A percentile compares a stretch with the other conserved stretches of the same genome.
phyloP scores from a whole-genome alignment of 2,797 vertebrate genomes.

The Gambusia yucatana region DNA sequence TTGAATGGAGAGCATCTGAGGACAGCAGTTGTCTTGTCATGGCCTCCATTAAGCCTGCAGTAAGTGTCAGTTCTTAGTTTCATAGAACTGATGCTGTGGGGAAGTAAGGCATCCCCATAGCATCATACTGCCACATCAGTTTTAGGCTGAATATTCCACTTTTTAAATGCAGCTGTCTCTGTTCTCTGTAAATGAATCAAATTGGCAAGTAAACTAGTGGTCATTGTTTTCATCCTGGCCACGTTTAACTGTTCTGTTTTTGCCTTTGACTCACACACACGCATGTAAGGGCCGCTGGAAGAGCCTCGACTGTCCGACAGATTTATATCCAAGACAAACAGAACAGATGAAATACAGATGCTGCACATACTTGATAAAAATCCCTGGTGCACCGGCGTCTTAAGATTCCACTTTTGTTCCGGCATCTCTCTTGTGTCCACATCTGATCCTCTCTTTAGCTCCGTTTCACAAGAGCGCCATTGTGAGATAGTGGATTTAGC shows the following conservation, averaged over 20 bases:
- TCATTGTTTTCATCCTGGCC: slow-evolving; percentile 20
- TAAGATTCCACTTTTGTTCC: slow-evolving; percentile 10
- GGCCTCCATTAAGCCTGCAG: neutral
- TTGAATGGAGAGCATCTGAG: neutral
- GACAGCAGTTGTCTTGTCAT: neutral
- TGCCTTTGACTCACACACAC: slow-evolving; percentile 16
- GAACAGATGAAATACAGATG: slow-evolving; percentile 18
- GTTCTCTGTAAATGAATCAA: slow-evolving; percentile 18
- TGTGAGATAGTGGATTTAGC: slow-evolving; percentile 18
- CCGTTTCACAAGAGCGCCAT: slow-evolving; percentile 6
- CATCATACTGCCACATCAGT: neutral
- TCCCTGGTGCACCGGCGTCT: neutral
- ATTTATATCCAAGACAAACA: slow-evolving; percentile 23
- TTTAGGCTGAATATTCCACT: slow-evolving; percentile 3
- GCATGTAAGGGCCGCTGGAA: slow-evolving; percentile 30
- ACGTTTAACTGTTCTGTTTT: slow-evolving; percentile 19
- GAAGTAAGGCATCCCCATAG: neutral
- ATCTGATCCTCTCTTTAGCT: slow-evolving; percentile 7
- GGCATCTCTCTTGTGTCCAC: neutral
- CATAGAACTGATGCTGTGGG: no score
- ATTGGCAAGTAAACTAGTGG: slow-evolving; percentile 37
- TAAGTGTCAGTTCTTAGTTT: neutral
- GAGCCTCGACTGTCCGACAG: slow-evolving; percentile 23
- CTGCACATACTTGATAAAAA: slow-evolving; percentile 15
- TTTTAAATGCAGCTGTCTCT: slow-evolving; percentile 19